Evolutionary conservation across 2,113 vertebrate genomes (phyloP).

Genomic region (Plecotus auritus): DNA sequence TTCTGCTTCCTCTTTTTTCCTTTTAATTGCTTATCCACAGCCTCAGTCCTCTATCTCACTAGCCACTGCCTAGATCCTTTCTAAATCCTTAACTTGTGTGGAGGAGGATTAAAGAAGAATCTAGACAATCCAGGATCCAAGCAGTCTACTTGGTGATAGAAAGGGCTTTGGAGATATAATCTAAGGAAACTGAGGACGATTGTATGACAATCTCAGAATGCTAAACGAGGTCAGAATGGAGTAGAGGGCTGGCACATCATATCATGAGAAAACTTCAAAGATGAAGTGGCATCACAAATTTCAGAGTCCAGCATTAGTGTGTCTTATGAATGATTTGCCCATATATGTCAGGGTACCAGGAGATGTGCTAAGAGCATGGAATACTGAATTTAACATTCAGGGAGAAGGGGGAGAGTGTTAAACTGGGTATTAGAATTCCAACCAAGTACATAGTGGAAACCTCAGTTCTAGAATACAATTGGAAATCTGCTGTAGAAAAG

Average conservation of each 20-base stretch:
- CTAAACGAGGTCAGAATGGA: background rate
- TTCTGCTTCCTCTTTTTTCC: background rate
- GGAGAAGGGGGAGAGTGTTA: background rate
- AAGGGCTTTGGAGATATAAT: background rate
- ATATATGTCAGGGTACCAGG: background rate
- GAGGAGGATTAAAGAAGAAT: background rate
- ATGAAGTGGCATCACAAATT: background rate
- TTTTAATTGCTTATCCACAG: background rate
- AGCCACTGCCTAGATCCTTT: background rate
- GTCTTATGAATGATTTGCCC: background rate
- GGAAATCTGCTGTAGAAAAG: background rate
- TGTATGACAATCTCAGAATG: background rate
- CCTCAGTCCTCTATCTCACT: background rate
- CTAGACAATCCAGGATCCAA: background rate
- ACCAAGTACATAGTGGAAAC: background rate
- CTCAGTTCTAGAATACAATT: background rate
- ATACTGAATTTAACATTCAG: background rate
- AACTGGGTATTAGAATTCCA: background rate
- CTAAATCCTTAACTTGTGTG: background rate
- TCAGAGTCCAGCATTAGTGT: background rate
- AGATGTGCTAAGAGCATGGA: background rate
- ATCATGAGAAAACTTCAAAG: background rate
- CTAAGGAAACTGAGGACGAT: background rate
- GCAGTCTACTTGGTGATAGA: background rate
- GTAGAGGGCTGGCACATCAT: background rate